These are phyloP conservation scores for Syngnathus floridae DNA, from an alignment of 2,113 vertebrate genomes.

Conservation along the genomic window DNA sequence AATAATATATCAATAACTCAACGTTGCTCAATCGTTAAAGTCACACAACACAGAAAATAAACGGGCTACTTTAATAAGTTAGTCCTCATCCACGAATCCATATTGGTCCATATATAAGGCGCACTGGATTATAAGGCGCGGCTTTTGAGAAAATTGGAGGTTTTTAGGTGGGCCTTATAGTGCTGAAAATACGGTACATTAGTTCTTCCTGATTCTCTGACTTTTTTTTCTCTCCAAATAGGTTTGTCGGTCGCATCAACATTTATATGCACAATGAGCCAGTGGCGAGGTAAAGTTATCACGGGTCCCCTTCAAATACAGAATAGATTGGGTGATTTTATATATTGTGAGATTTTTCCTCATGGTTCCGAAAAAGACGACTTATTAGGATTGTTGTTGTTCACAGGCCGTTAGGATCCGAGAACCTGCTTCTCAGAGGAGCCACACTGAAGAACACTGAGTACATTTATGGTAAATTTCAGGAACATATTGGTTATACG, in stretches of 20 bases:
- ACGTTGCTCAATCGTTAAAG: too few relatives aligned
- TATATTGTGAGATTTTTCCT: neutral
- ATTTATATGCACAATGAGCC: constrained; percentile 87
- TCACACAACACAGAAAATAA: too few relatives aligned
- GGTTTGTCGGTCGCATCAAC: constrained; percentile 93
- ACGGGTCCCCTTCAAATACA: neutral
- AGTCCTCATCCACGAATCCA: neutral
- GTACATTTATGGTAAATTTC: constrained; percentile 82
- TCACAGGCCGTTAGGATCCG: constrained; percentile 85
- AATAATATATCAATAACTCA: too few relatives aligned
- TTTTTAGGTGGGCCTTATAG: too few relatives aligned
- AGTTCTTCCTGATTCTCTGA: neutral
- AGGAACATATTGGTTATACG: neutral
- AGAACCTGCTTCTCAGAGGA: constrained; percentile 93
- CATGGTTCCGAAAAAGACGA: neutral
- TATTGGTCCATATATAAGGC: too few relatives aligned
- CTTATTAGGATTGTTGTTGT: neutral
- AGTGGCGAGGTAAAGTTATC: constrained; percentile 77
- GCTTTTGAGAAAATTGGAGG: too few relatives aligned
- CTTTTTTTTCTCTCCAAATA: neutral
- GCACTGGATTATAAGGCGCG: too few relatives aligned
- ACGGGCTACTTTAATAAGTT: too few relatives aligned
- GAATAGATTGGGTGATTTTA: neutral
- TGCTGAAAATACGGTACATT: too few relatives aligned
- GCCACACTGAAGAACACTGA: constrained; percentile 95